Percentiles rank a stretch among this genome's conserved stretches.
Conservation (phyloP, 2,113 vertebrate genomes). For the Lonchura striata region DNA sequence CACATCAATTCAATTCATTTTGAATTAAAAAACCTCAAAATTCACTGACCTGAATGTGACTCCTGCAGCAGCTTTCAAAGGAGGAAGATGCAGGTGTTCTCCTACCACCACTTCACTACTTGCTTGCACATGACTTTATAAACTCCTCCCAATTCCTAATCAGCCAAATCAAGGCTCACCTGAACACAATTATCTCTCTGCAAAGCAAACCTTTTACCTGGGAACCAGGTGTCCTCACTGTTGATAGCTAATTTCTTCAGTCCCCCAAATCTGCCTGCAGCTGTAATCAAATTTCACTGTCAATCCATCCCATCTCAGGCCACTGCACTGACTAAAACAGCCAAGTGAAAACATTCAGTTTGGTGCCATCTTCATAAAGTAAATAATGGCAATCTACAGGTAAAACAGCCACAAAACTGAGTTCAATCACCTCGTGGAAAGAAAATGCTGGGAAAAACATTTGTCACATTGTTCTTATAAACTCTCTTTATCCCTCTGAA, state of each 20-base stretch:
- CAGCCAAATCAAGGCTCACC: fast-evolving
- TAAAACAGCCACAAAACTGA: background rate
- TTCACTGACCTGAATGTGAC: fast-evolving
- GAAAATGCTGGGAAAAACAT: background rate
- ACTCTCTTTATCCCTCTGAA: background rate
- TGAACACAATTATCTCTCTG: background rate
- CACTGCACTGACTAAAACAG: background rate
- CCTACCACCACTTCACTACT: fast-evolving
- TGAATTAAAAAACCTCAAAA: fast-evolving
- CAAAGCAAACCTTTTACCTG: background rate
- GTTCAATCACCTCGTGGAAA: background rate
- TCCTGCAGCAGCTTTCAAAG: fast-evolving
- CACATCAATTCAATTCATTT: fast-evolving
- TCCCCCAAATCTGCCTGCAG: background rate
- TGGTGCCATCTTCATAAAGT: background rate
- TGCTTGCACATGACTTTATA: background rate
- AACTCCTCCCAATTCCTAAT: background rate
- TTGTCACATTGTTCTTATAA: background rate
- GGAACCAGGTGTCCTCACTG: background rate
- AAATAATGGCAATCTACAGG: background rate
- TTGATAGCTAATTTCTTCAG: background rate
- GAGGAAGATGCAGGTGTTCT: fast-evolving
- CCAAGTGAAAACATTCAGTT: background rate
- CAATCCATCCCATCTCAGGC: background rate
- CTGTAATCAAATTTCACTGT: background rate